A percentile compares a stretch with the other conserved stretches of the same genome.
These are phyloP conservation scores for Pycnonotus jocosus DNA, from an alignment of 2,113 vertebrate genomes.

Conservation along the genomic window DNA sequence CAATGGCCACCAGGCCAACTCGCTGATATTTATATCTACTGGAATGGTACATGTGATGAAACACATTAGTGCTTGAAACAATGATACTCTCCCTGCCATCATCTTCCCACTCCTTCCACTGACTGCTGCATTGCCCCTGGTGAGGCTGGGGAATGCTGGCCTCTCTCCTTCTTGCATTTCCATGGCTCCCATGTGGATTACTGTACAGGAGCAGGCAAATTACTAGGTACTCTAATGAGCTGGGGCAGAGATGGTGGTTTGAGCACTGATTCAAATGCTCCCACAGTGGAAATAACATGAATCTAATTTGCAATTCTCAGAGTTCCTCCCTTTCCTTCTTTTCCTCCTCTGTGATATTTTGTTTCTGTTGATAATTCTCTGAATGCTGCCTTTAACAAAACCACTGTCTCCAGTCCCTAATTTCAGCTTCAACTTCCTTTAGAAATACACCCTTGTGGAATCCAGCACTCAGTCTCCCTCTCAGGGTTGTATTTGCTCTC, in stretches of 20 bases:
- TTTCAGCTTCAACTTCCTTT: conserved; percentile 8
- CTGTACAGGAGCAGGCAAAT: background rate
- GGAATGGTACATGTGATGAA: background rate
- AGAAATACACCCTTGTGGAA: background rate
- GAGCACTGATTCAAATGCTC: background rate
- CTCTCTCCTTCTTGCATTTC: background rate
- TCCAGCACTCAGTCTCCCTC: background rate
- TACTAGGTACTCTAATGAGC: background rate
- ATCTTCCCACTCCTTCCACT: background rate
- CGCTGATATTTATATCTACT: background rate
- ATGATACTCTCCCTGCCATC: background rate
- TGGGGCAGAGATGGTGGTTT: conserved; percentile 1
- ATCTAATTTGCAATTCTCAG: background rate
- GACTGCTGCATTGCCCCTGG: background rate
- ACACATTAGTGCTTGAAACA: background rate
- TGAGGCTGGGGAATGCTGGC: background rate
- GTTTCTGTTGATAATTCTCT: conserved; percentile 22
- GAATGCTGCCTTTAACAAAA: conserved; percentile 34
- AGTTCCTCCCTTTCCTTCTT: background rate
- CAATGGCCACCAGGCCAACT: background rate
- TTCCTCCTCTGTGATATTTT: background rate
- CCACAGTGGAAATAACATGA: background rate
- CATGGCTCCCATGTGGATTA: background rate
- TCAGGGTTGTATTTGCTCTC: background rate
- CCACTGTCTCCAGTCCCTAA: background rate